Percentiles rank a stretch among this genome's conserved stretches.
Evolutionary conservation across 2,113 vertebrate genomes (phyloP).

Genomic region (Natator depressus): DNA sequence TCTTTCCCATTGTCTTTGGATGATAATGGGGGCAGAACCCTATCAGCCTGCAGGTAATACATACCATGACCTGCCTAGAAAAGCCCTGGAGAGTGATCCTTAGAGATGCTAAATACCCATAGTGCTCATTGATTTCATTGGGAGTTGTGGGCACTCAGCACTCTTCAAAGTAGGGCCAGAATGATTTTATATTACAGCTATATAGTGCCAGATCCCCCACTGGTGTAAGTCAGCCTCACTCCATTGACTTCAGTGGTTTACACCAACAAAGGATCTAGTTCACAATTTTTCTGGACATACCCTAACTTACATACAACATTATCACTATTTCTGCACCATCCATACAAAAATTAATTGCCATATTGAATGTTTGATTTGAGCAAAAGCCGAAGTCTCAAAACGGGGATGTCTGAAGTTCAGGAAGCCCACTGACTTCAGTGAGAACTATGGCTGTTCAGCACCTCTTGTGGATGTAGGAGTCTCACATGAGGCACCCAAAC

Average conservation of each 20-base stretch:
- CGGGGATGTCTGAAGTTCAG: neutral
- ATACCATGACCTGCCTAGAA: neutral
- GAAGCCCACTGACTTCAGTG: neutral
- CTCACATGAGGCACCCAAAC: neutral
- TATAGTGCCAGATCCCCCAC: conserved; percentile 51
- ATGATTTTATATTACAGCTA: neutral
- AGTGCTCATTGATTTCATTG: rapidly evolving
- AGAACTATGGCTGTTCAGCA: neutral
- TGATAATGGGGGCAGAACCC: neutral
- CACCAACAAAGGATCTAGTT: neutral
- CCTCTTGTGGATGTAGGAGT: neutral
- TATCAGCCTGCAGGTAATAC: neutral
- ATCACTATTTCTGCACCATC: neutral
- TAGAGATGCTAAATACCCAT: neutral
- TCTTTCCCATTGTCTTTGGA: neutral
- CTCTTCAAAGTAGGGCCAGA: neutral
- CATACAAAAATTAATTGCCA: no score
- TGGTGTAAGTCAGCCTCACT: conserved; percentile 17
- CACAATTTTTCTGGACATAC: neutral
- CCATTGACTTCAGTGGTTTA: neutral
- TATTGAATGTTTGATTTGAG: neutral
- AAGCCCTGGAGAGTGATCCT: neutral
- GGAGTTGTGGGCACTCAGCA: rapidly evolving
- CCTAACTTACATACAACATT: neutral
- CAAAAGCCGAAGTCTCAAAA: neutral